Evolutionary conservation across 1,140 invertebrate genomes (phyloP), one percentile per base, ranked within the genome.

Genomic region (Sipha flava): DNA sequence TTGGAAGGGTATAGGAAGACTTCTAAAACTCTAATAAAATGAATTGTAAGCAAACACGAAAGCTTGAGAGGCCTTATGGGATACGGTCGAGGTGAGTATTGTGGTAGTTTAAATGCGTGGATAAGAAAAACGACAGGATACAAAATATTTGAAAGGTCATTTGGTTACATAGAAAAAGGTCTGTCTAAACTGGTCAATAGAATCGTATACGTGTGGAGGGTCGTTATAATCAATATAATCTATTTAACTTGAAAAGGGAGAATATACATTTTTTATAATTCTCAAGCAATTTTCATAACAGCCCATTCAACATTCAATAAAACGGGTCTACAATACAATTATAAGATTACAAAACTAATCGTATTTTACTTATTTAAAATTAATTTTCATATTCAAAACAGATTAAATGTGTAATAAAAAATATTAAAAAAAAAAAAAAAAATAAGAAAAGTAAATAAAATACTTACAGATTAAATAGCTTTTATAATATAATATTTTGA

Each of bases 81-180:
- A 34, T 34, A 34, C 23, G 26, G 47, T 49, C 43, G 47, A 47
- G 34, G 40, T 23, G 68, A 31, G 29, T 26, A n/a, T 23, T 66
- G 68, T 72, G 68, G 23, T 72, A 21, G 49, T 52, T 4, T 72
- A 73, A 73, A n/a, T n/a, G 9, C 16, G 29, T 57, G 31, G 29
- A 23, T 57, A 21, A 34, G 37, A 31, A 73, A 57, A 57, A 26
- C 34, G 34, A 66, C 4, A 45, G 23, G 23, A 57, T 40, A 52
- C 26, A 14, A 49, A 73, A 52, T 34, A 73, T 73, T 49, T n/a
- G 21, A 57, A 77, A 77, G 72, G 72, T 40, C 49, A 57, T 57
- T 54, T 37, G 49, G 21, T 57, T 57, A 34, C 40, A 43, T 77
- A n/a, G 10, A 54, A 43, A 68, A 57, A 77, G 34, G 52, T 57